Evolutionary conservation across 2,113 vertebrate genomes (phyloP).

Genomic region (Oreotragus oreotragus): DNA sequence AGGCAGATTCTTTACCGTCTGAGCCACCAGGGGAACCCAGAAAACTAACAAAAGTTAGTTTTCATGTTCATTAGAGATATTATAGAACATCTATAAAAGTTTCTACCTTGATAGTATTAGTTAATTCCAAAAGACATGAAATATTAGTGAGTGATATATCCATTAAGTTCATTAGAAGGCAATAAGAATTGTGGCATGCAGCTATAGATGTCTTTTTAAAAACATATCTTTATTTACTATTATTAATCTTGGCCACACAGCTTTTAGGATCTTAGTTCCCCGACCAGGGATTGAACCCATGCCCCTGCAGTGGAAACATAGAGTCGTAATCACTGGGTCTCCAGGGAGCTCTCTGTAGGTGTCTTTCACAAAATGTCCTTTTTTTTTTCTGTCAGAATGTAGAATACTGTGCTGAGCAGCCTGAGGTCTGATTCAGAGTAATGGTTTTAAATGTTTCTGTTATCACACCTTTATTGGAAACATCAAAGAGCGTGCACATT

Average conservation of each 20-base stretch:
- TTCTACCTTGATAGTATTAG: neutral
- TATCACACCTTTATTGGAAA: neutral
- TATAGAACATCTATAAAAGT: neutral
- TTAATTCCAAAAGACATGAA: neutral
- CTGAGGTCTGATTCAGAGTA: neutral
- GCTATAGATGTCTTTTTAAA: neutral
- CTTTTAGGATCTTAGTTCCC: neutral
- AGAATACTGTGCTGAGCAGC: neutral
- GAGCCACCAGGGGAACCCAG: neutral
- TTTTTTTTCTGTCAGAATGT: neutral
- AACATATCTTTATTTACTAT: neutral
- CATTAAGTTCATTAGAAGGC: neutral
- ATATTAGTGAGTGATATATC: neutral
- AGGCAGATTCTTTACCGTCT: neutral
- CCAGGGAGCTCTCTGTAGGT: neutral
- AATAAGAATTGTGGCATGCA: neutral
- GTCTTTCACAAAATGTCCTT: neutral
- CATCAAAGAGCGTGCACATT: neutral
- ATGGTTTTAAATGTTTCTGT: neutral
- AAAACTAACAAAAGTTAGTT: neutral
- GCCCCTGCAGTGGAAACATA: neutral
- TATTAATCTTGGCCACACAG: neutral
- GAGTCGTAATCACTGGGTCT: neutral
- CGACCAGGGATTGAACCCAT: neutral
- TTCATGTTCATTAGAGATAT: neutral